These are phyloP conservation scores for Argyrosomus japonicus DNA, from an alignment of 2,113 vertebrate species.

Conservation along the genomic window DNA sequence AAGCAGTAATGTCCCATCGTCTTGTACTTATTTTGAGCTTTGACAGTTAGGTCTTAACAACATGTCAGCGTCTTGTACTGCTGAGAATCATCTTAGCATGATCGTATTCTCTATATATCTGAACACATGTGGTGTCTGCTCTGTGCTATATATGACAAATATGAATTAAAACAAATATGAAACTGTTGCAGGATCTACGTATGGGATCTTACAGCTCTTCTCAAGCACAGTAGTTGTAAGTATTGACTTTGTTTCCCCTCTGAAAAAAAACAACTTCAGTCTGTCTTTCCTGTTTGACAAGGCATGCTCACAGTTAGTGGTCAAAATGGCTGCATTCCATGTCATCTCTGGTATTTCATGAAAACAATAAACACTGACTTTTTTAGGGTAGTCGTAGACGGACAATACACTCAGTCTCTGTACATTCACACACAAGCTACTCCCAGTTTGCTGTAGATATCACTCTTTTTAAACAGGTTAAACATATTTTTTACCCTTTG, in stretches of 20 bases:
- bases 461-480: not conserved
- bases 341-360: conserved; percentile 54
- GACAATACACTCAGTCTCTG: conserved; percentile 41
- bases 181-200: conserved; percentile 90
- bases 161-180: not conserved
- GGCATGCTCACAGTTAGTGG: conserved; percentile 26
- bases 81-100: not conserved
- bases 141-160: not conserved
- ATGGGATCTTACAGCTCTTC: conserved; percentile 94
- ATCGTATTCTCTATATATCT: not conserved
- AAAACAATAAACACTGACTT: conserved; percentile 69
- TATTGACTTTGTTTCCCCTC: conserved; percentile 59
- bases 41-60: not conserved
- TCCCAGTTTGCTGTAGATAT: not conserved
- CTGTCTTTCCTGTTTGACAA: conserved; percentile 5
- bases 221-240: conserved; percentile 96
- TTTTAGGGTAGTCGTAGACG: conserved; percentile 26
- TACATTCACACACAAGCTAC: conserved; percentile 2
- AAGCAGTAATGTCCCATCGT: not conserved
- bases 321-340: conserved; percentile 47
- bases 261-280: not conserved
- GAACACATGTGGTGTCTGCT: not conserved
- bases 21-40: not conserved
- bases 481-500: not conserved
- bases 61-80: not conserved